These are phyloP conservation scores for Pogonophryne albipinna DNA, from an alignment of 2,797 vertebrate genomes.

Conservation along the genomic window DNA sequence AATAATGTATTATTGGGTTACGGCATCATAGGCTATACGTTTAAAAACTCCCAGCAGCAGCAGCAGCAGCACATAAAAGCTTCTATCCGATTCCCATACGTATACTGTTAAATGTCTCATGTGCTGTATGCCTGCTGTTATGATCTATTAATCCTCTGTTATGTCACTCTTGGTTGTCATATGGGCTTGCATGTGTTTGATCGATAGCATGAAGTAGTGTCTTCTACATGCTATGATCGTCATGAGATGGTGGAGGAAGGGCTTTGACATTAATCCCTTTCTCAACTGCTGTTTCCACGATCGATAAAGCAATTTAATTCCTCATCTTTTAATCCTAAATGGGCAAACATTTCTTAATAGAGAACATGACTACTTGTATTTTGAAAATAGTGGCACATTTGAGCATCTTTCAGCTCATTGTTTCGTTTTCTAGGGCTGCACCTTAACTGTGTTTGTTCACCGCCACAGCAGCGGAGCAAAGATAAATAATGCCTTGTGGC, in stretches of 20 bases:
- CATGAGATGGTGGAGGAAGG: slow-evolving; percentile 2
- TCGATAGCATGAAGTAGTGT: neutral
- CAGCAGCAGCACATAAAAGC: neutral
- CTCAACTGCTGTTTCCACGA: neutral
- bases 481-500: neutral
- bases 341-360: neutral
- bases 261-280: neutral
- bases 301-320: slow-evolving; percentile 1
- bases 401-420: neutral
- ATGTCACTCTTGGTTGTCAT: too few species aligned
- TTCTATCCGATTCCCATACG: neutral
- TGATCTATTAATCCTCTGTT: neutral
- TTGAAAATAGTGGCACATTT: neutral
- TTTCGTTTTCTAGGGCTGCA: neutral
- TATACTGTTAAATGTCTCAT: too few species aligned
- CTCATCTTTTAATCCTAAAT: neutral
- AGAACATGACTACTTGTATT: neutral
- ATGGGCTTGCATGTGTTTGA: neutral
- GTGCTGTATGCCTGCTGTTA: neutral
- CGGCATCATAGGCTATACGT: neutral
- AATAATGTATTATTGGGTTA: neutral
- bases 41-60: neutral
- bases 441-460: neutral
- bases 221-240: neutral
- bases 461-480: neutral